phyloP scores from a whole-genome alignment of 2,113 vertebrate species.

The Xiphophorus couchianus region DNA sequence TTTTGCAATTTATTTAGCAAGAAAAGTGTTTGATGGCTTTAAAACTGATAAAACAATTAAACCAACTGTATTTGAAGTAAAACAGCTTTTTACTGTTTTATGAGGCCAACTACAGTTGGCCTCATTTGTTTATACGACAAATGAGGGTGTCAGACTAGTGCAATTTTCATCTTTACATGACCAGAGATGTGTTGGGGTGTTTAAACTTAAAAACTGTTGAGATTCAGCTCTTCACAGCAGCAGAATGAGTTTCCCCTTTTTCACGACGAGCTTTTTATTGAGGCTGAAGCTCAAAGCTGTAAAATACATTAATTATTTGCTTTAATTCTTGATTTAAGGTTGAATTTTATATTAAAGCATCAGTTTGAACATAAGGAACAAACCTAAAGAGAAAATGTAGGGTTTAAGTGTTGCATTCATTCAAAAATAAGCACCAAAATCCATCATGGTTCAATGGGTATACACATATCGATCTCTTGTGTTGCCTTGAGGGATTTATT shows the following conservation, averaged over 20 bases:
- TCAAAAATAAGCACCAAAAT: background rate
- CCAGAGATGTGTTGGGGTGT: background rate
- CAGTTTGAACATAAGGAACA: background rate
- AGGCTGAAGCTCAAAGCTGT: background rate
- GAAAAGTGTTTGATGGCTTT: background rate
- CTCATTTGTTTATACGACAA: background rate
- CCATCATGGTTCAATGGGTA: background rate
- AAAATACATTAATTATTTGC: background rate
- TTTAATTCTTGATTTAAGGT: slow-evolving; percentile 4
- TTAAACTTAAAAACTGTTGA: background rate
- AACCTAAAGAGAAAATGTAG: background rate
- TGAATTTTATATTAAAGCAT: background rate
- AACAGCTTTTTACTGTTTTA: background rate
- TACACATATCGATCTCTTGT: accelerated
- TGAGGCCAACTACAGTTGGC: too few species aligned
- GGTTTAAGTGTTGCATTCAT: background rate
- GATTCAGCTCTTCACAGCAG: slow-evolving; percentile 18
- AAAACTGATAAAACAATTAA: background rate
- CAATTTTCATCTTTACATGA: slow-evolving; percentile 1
- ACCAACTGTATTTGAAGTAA: background rate
- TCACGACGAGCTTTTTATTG: slow-evolving; percentile 1
- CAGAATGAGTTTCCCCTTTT: slow-evolving; percentile 64
- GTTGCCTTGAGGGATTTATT: background rate
- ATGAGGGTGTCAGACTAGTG: background rate
- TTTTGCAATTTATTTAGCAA: too few species aligned